Evolutionary conservation across 2,797 vertebrate species (phyloP).

Genomic region (Chelon labrosus): DNA sequence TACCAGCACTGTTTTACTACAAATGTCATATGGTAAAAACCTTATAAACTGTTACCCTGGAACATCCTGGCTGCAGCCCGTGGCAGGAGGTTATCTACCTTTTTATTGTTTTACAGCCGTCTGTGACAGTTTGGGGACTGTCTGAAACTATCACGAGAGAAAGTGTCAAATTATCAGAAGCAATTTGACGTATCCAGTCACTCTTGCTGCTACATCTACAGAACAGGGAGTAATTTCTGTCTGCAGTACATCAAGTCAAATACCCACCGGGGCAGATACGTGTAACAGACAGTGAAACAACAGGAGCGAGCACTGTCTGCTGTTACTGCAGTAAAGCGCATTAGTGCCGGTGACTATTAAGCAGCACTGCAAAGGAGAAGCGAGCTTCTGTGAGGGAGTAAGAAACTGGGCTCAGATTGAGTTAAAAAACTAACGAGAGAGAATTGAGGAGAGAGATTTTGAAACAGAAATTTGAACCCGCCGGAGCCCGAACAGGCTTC

Average conservation of each 20-base stretch:
- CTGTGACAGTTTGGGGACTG: conserved; percentile 19
- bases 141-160: conserved; percentile 4
- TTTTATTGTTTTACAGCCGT: conserved; percentile 33
- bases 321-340: conserved; percentile 25
- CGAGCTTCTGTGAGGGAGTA: conserved; percentile 2
- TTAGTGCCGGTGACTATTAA: conserved; percentile 24
- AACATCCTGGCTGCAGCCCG: not conserved
- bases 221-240: conserved; percentile 38
- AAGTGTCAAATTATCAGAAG: conserved; percentile 6
- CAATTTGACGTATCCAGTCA: conserved; percentile 26
- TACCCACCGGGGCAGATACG: conserved; percentile 37
- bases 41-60: not conserved
- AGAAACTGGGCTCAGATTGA: not conserved
- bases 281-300: conserved; percentile 35
- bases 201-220: conserved; percentile 25
- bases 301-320: conserved; percentile 33
- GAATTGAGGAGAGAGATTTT: not conserved
- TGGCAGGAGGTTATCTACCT: conserved; percentile 4
- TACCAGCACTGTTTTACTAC: not conserved
- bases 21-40: not conserved
- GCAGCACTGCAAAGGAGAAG: not conserved
- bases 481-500: conserved; percentile 2
- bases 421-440: conserved; percentile 9
- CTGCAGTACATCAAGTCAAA: conserved; percentile 40
- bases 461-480: conserved; percentile 20